Evolutionary conservation across 2,888 invertebrate species (phyloP).

Genomic region (Unio pictorum): DNA sequence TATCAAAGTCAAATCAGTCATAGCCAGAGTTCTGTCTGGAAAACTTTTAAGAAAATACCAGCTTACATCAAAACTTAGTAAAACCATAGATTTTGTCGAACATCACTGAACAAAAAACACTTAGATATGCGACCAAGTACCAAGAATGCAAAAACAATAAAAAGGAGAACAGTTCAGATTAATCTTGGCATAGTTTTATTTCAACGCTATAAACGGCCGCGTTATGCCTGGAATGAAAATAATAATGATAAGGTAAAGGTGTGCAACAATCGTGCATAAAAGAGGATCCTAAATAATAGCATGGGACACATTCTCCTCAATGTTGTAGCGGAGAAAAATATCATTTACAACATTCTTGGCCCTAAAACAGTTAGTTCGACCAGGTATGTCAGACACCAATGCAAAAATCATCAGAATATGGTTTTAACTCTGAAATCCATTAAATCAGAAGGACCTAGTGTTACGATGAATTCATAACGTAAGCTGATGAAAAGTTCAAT

Average conservation of each 20-base stretch:
- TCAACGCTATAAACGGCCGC: conserved; percentile 16
- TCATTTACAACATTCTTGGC: conserved; percentile 11
- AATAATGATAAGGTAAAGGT: conserved; percentile 12
- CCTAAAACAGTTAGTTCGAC: conserved; percentile 5
- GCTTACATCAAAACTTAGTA: not conserved
- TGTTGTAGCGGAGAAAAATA: not conserved
- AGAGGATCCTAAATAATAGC: conserved; percentile 10
- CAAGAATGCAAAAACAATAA: conserved; percentile 1
- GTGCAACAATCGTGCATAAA: not conserved
- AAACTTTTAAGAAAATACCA: no score
- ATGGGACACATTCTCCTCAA: conserved; percentile 5
- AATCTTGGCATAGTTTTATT: not conserved
- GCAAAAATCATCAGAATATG: conserved; percentile 20
- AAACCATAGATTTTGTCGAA: not conserved
- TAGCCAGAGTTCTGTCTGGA: no score
- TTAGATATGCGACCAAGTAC: not conserved
- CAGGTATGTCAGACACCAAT: conserved; percentile 6
- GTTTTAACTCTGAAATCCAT: conserved; percentile 6
- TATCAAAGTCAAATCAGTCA: no score
- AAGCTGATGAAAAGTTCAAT: not conserved
- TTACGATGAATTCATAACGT: conserved; percentile 8
- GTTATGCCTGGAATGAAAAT: not conserved
- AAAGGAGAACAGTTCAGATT: not conserved
- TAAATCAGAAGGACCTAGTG: conserved; percentile 1
- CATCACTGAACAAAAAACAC: no score